Percentiles rank a stretch among this genome's conserved stretches.
phyloP scores from a whole-genome alignment of 2,113 vertebrate species.

The Eublepharis macularius region DNA sequence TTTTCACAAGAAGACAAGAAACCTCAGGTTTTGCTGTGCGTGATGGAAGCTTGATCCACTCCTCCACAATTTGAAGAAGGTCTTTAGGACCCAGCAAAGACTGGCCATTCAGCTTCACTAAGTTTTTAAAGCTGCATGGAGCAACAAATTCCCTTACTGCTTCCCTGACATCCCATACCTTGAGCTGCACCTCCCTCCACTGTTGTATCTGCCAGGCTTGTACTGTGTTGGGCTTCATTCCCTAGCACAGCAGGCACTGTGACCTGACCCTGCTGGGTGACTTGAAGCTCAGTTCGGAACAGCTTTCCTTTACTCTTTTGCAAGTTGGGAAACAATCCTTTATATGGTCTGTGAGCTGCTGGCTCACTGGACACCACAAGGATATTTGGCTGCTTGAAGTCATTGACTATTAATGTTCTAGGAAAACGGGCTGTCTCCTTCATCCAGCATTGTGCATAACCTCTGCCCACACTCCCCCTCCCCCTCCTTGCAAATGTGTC shows the following conservation, averaged over 20 bases:
- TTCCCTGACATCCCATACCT: conserved; percentile 1
- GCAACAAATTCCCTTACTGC: not conserved
- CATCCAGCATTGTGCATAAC: not conserved
- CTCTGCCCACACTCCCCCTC: not conserved
- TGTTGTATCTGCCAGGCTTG: not conserved
- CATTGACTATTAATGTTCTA: not conserved
- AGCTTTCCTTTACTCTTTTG: conserved; percentile 36
- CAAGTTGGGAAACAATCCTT: conserved; percentile 65
- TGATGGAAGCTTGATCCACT: not conserved
- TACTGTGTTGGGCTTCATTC: not conserved
- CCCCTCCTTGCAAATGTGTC: not conserved
- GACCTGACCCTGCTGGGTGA: not conserved
- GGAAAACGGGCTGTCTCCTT: not conserved
- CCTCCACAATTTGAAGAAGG: not conserved
- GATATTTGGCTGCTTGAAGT: conserved; percentile 56
- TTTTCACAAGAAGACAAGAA: not conserved
- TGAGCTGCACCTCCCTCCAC: not conserved
- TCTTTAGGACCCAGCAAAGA: not conserved
- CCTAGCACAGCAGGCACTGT: not conserved
- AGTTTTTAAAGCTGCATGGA: not conserved
- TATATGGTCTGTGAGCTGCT: conserved; percentile 55
- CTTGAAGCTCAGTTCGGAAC: not conserved
- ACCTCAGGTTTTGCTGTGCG: not conserved
- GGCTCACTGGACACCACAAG: conserved; percentile 12
- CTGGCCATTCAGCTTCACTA: not conserved